Conservation (phyloP, 2,797 vertebrate genomes). For the Falco columbarius region DNA sequence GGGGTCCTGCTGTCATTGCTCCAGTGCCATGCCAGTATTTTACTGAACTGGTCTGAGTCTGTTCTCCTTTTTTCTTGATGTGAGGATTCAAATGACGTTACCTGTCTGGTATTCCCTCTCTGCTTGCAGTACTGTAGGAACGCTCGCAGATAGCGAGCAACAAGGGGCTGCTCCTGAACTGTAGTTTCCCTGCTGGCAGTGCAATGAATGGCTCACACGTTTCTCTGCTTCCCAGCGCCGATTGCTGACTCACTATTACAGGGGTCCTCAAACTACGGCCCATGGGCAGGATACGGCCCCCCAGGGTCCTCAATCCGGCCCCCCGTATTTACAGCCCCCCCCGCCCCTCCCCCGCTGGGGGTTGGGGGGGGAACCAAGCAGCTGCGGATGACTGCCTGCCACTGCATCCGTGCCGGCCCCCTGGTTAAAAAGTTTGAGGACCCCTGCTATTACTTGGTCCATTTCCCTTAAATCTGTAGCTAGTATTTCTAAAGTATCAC, state of each 20-base stretch:
- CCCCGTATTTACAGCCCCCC: no score
- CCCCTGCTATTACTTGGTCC: no score
- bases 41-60: background rate
- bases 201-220: background rate
- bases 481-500: background rate
- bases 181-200: background rate
- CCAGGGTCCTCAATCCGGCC: no score
- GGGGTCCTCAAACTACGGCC: no score
- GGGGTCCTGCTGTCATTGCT: background rate
- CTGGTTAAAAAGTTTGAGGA: no score
- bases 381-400: no score
- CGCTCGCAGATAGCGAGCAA: background rate
- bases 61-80: background rate
- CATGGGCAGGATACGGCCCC: no score
- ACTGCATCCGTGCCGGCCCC: no score
- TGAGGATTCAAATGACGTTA: background rate
- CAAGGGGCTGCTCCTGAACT: background rate
- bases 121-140: background rate
- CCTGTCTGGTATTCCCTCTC: background rate
- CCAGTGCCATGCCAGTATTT: background rate
- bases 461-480: background rate
- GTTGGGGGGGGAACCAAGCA: no score
- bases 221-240: accelerated
- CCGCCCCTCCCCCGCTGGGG: no score
- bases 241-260: background rate